These are phyloP conservation scores for Perodicticus potto DNA, from an alignment of 2,797 vertebrate genomes.

Conservation along the genomic window DNA sequence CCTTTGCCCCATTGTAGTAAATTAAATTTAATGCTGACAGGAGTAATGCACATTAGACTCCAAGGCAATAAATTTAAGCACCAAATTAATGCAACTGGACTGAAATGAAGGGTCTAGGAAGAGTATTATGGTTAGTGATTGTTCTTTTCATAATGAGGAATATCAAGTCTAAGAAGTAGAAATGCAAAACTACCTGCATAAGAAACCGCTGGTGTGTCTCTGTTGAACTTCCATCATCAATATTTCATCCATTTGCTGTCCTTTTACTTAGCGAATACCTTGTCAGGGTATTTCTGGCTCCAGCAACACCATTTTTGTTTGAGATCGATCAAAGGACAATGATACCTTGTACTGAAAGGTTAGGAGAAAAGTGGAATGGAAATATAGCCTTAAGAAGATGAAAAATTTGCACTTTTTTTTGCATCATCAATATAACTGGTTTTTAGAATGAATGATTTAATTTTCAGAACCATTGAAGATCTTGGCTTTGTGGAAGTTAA, in stretches of 20 bases:
- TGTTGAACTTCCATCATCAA: conserved; percentile 41
- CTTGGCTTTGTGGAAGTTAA: not conserved
- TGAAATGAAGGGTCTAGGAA: conserved; percentile 66
- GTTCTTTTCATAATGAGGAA: conserved; percentile 68
- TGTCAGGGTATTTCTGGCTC: not conserved
- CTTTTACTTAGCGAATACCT: conserved; percentile 29
- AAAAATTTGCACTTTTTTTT: not conserved
- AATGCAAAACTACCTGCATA: conserved; percentile 40
- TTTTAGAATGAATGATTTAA: not conserved
- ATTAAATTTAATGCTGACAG: conserved; percentile 78
- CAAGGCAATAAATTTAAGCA: conserved; percentile 75
- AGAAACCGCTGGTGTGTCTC: not conserved
- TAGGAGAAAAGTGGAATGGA: not conserved
- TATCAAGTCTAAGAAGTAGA: conserved; percentile 44
- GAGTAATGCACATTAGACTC: conserved; percentile 72
- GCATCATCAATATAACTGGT: not conserved
- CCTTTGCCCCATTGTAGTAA: conserved; percentile 67
- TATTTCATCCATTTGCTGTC: not conserved
- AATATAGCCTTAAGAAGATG: not conserved
- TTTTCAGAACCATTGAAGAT: conserved; percentile 11
- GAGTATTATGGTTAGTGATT: conserved; percentile 63
- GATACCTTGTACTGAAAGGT: not conserved
- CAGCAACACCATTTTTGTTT: not conserved
- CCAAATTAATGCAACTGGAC: conserved; percentile 72
- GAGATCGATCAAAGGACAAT: not conserved